Evolutionary conservation across 1,140 invertebrate genomes (phyloP), one percentile per base, ranked within the genome.

Genomic region (Caerostris darwini): DNA sequence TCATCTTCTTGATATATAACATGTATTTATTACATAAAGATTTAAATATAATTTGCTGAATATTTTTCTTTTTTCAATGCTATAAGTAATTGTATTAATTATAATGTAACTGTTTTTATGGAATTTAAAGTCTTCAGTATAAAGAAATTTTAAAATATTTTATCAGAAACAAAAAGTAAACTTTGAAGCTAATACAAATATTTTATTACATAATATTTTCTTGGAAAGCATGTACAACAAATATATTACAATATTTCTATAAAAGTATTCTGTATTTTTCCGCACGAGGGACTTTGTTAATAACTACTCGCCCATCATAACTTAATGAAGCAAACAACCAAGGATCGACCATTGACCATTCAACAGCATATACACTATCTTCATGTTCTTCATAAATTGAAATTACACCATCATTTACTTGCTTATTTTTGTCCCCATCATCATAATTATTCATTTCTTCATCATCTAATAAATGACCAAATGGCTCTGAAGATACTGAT

Each of bases 311-410:
- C 5, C 99, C 99, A 96, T 99, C 99, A 96, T 99, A 99, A 96
- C 98, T 99, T 0, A 99, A 96, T 0, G 99, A 99, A 57, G 99
- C 99, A 97, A 99, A 99, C 69, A 98, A 98, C 99, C 99, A 99
- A 19, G 99, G 99, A 97, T 99, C 99, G 67, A 98, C 98, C 67
- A 98, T 97, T 92, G 99, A 99, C 99, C 99, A 99, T 96, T 99
- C 99, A 1, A 98, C 98, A 95, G 98, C 98, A 96, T 99, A 99
- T 19, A 99, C 99, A 88, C 98, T 99, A 96, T 99, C 99, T 96
- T 99, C 99, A 96, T 99, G 99, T 95, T 99, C 98, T 96, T 99
- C 99, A 96, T 99, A 99, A 94, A 97, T 98, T 94, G 97, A 97
- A 71, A 99, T 97, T 0, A 98, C 97, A 59, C 98, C 98, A 97